A percentile compares a stretch with the other conserved stretches of the same genome.
Evolutionary conservation across 1,140 invertebrate species (phyloP).

Genomic region (Popillia japonica): DNA sequence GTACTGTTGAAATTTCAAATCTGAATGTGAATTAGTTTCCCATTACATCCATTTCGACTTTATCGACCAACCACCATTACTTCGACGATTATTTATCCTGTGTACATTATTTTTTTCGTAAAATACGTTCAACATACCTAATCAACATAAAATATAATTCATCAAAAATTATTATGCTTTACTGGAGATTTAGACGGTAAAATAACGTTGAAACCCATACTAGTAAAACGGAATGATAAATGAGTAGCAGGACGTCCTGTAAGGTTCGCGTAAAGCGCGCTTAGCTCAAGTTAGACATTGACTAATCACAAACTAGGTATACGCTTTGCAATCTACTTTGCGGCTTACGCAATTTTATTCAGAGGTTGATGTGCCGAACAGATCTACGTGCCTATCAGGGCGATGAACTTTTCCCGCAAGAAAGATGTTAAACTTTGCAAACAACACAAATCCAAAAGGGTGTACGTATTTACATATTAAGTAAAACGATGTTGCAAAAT

Average conservation of each 20-base stretch:
- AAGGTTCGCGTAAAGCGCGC: background rate
- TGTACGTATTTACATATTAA: background rate
- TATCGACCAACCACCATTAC: background rate
- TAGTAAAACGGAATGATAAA: background rate
- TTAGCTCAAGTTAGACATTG: conserved; percentile 6
- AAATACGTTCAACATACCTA: background rate
- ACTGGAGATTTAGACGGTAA: background rate
- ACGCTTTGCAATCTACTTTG: conserved; percentile 14
- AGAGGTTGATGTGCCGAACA: background rate
- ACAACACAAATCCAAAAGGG: background rate
- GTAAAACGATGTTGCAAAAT: background rate
- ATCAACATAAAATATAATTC: background rate
- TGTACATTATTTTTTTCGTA: background rate
- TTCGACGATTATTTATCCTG: too few species aligned
- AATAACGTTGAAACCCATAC: background rate
- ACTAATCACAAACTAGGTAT: conserved; percentile 8
- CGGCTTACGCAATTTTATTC: conserved; percentile 9
- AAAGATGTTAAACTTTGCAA: background rate
- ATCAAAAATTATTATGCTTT: conserved; percentile 11
- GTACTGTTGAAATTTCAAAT: too few species aligned
- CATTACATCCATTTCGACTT: background rate
- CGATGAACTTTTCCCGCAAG: background rate
- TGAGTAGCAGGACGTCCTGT: background rate
- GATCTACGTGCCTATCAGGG: background rate
- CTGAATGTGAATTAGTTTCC: too few species aligned